phyloP scores from a whole-genome alignment of 2,888 invertebrate species.

The Meteorus cinctellus region DNA sequence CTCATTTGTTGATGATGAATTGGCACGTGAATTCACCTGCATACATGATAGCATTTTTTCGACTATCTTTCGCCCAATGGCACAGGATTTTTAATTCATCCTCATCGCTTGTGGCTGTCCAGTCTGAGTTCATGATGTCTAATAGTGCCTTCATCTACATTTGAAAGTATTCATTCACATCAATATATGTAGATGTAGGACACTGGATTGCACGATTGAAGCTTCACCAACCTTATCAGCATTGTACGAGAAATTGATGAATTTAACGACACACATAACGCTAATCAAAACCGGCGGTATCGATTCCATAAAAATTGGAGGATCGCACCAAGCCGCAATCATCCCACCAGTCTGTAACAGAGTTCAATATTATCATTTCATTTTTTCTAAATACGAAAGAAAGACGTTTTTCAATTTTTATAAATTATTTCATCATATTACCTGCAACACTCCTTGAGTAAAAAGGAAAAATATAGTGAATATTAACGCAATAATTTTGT shows the following conservation, averaged over 20 bases:
- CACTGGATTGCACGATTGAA: not conserved
- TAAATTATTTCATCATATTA: conserved; percentile 36
- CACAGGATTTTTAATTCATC: conserved; percentile 45
- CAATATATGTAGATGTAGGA: conserved; percentile 1
- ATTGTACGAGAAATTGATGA: conserved; percentile 50
- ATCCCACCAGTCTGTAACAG: conserved; percentile 51
- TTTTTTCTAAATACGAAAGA: not conserved
- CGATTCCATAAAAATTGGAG: conserved; percentile 51
- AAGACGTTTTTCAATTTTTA: not conserved
- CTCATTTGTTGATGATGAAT: not conserved
- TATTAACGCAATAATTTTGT: conserved; percentile 48
- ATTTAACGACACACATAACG: conserved; percentile 46
- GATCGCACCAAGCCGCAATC: conserved; percentile 47
- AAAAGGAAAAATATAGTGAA: conserved; percentile 48
- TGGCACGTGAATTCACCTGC: conserved; percentile 42
- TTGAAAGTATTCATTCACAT: not conserved
- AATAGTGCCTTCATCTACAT: conserved; percentile 48
- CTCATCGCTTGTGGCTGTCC: conserved; percentile 36
- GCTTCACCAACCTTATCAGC: conserved; percentile 44
- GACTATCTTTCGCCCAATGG: conserved; percentile 44
- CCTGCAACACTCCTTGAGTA: conserved; percentile 55
- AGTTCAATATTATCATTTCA: not conserved
- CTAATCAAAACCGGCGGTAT: conserved; percentile 50
- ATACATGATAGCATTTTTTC: conserved; percentile 47
- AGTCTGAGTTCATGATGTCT: conserved; percentile 44